A percentile compares a stretch with the other conserved stretches of the same genome.
Conservation (phyloP, 2,888 invertebrate genomes). For the Uropetala carovei region DNA sequence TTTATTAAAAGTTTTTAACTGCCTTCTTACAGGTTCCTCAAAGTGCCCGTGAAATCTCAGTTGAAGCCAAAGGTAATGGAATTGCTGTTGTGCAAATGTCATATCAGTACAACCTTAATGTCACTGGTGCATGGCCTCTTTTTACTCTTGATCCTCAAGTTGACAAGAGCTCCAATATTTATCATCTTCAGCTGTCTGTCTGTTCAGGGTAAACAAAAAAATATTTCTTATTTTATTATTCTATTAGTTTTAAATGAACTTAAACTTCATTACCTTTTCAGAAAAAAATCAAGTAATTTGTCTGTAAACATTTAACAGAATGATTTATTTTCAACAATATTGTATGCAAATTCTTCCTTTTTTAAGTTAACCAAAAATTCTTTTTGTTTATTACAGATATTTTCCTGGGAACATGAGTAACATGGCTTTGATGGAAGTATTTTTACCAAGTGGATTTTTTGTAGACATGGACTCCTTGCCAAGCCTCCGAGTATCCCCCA, state of each 20-base stretch:
- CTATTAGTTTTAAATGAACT: too few relatives aligned
- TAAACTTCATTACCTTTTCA: too few relatives aligned
- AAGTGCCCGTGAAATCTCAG: slow-evolving; percentile 81
- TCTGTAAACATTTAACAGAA: too few relatives aligned
- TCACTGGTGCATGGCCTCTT: slow-evolving; percentile 91
- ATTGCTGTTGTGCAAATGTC: slow-evolving; percentile 87
- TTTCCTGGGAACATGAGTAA: slow-evolving; percentile 85
- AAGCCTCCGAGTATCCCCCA: slow-evolving; percentile 78
- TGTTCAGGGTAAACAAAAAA: slow-evolving; percentile 82
- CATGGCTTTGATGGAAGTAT: slow-evolving; percentile 93
- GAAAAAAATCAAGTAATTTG: too few relatives aligned
- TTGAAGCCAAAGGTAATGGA: slow-evolving; percentile 88
- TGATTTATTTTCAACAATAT: neutral
- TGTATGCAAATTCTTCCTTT: too few relatives aligned
- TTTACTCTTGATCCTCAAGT: slow-evolving; percentile 92
- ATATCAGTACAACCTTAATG: slow-evolving; percentile 89
- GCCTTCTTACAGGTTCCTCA: slow-evolving; percentile 75
- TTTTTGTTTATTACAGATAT: slow-evolving; percentile 77
- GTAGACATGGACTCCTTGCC: slow-evolving; percentile 87
- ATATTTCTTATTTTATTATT: too few relatives aligned
- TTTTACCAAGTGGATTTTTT: slow-evolving; percentile 93
- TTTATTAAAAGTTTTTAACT: neutral
- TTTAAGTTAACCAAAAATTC: neutral
- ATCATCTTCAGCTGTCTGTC: slow-evolving; percentile 87
- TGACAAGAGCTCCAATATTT: slow-evolving; percentile 86